Evolutionary conservation across 1,140 invertebrate species (phyloP).

Genomic region (Hirudo medicinalis): DNA sequence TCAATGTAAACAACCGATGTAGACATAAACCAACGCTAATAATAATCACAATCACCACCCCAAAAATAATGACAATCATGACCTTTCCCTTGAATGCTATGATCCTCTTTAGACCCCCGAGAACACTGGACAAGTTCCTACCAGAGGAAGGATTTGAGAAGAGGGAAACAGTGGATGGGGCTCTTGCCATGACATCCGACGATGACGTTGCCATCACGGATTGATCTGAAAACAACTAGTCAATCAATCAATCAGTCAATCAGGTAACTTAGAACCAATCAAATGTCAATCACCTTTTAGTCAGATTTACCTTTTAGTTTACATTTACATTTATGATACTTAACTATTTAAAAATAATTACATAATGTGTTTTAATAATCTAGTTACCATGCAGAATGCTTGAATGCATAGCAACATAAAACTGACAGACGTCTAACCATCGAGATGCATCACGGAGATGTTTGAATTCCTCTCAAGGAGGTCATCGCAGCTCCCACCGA

Average conservation of each 20-base stretch:
- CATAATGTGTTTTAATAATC: too few relatives aligned
- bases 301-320: too few relatives aligned
- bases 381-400: too few relatives aligned
- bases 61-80: slow-evolving; percentile 22
- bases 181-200: neutral
- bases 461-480: neutral
- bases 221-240: too few relatives aligned
- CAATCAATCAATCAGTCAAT: neutral
- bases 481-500: neutral
- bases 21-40: slow-evolving; percentile 7
- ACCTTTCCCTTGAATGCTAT: slow-evolving; percentile 31
- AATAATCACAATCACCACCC: slow-evolving; percentile 12
- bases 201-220: too few relatives aligned
- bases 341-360: too few relatives aligned
- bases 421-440: too few relatives aligned
- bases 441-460: neutral
- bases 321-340: too few relatives aligned
- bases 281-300: too few relatives aligned
- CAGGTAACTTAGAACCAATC: too few relatives aligned
- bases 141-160: neutral
- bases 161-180: neutral
- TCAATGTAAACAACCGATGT: neutral
- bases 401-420: too few relatives aligned
- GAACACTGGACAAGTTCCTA: slow-evolving; percentile 32
- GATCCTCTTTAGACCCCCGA: slow-evolving; percentile 33